Evolutionary conservation across 2,113 vertebrate species (phyloP).

Genomic region (Lycaon pictus): DNA sequence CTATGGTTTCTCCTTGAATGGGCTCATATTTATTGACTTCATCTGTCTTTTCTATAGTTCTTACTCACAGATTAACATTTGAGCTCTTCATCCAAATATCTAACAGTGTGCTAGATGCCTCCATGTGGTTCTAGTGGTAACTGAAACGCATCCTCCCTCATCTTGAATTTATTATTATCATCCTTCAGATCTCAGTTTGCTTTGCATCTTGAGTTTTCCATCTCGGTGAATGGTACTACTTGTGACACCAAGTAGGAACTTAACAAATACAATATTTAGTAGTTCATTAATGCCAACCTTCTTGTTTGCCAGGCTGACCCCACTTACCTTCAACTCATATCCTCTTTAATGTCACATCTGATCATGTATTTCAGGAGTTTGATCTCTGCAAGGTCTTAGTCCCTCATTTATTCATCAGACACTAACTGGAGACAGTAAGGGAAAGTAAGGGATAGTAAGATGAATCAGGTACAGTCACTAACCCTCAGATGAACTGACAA

Average conservation of each 20-base stretch:
- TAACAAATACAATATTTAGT: background rate
- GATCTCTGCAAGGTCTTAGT: background rate
- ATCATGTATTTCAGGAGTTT: background rate
- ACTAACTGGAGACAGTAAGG: background rate
- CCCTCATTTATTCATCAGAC: background rate
- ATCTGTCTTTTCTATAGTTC: background rate
- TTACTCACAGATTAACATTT: background rate
- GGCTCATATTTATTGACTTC: background rate
- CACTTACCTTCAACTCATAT: background rate
- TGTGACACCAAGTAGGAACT: background rate
- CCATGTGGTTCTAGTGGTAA: background rate
- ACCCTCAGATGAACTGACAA: background rate
- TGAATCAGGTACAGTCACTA: background rate
- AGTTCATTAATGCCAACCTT: background rate
- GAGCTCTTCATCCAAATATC: background rate
- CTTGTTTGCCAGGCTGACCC: background rate
- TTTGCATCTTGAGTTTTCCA: background rate
- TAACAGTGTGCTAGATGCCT: background rate
- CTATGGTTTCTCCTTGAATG: background rate
- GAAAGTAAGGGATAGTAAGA: background rate
- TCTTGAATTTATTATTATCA: background rate
- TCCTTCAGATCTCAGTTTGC: background rate
- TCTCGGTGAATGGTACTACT: background rate
- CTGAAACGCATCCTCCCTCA: background rate
- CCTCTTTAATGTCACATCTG: background rate